Percentiles rank a stretch among this genome's conserved stretches.
Evolutionary conservation across 2,797 vertebrate genomes (phyloP).

Genomic region (Premnoplex brunnescens): DNA sequence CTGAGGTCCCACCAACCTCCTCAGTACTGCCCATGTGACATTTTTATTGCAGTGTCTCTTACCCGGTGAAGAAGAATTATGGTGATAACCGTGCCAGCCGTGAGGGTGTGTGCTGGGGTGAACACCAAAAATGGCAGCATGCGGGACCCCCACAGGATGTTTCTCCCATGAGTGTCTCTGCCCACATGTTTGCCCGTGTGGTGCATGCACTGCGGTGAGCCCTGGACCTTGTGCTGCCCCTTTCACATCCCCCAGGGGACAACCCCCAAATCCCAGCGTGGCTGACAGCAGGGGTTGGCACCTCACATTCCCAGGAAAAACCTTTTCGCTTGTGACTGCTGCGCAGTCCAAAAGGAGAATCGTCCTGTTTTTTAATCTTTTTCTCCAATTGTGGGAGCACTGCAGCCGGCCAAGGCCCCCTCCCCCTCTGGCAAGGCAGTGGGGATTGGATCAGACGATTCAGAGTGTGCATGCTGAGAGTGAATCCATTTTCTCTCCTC

Average conservation of each 20-base stretch:
- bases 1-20: not conserved
- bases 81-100: not conserved
- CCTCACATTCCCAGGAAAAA: not conserved
- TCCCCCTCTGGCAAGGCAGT: constrained; percentile 59
- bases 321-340: not conserved
- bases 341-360: not conserved
- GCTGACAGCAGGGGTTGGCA: not conserved
- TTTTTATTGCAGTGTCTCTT: not conserved
- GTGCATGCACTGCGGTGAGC: not conserved
- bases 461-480: constrained; percentile 61
- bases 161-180: rapidly evolving
- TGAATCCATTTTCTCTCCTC: constrained; percentile 73
- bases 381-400: constrained; percentile 4
- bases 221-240: not conserved
- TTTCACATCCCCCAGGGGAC: not conserved
- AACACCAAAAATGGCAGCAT: rapidly evolving
- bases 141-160: not conserved
- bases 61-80: rapidly evolving
- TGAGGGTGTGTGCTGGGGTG: not conserved
- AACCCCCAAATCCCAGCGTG: not conserved
- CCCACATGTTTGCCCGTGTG: rapidly evolving
- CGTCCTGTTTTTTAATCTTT: not conserved
- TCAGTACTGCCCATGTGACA: rapidly evolving
- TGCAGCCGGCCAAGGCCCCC: constrained; percentile 55
- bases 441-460: constrained; percentile 61